Evolutionary conservation across 2,113 vertebrate species (phyloP), one percentile per base, ranked within the genome.

Genomic region (Vidua macroura): DNA sequence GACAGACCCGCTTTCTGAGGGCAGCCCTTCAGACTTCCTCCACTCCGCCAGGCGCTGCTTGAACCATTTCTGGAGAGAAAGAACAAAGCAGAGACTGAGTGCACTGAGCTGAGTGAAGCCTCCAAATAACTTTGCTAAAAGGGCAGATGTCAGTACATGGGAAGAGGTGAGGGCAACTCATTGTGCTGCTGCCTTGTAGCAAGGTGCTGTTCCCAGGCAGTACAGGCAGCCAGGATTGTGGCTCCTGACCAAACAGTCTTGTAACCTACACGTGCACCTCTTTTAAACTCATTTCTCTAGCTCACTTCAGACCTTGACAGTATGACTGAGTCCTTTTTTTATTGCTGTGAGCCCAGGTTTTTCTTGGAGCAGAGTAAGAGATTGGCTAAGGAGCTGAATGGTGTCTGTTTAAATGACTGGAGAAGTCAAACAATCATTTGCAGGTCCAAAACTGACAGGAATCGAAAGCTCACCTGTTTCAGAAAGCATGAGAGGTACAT

Each of bases 11-110:
- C 96, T 97, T 90, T 99, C 93, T 23, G 99, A 98, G 30, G 99
- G 99, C 23, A 99, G 98, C 37, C 99, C 99, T 98, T 99, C 99
- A 0, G 98, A 97, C 95, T 95, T 87, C 93, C 99, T 98, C 99
- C 99, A 99, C 97, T 98, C 96, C 3, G 98, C 98, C 75, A 98
- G 98, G 68, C 99, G 98, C 79, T 98, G 97, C 97, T 97, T 98
- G 98, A 99, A 99, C 99, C 99, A 99, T 98, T 98, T 98, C 99
- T 99, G 75, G 48, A 89, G 37, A 31, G 39, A 72, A n/a, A 53
- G 51, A 56, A 55, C 19, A 55, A 23, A 39, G 12, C 19, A 69
- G 37, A 79, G 15, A 28, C 4, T 58, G 51, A 94, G 48, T 66
- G 67, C 30, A 16, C 30, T 35, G 46, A 14, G 43, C 59, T 63